Percentiles rank a stretch among this genome's conserved stretches.
phyloP scores from a whole-genome alignment of 2,113 vertebrate genomes.

The Oncorhynchus kisutch region DNA sequence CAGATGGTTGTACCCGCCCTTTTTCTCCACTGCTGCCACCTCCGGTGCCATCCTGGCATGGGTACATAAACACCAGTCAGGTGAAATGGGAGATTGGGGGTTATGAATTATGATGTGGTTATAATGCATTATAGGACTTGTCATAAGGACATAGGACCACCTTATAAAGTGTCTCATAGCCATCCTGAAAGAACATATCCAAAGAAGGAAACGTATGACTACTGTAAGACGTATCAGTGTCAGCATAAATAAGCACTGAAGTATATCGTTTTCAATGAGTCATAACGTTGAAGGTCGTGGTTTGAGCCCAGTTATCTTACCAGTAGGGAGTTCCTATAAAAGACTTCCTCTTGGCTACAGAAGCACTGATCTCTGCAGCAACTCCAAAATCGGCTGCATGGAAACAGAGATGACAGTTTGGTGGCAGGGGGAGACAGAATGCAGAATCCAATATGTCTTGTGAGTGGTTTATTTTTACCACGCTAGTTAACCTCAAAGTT shows the following conservation, averaged over 20 bases:
- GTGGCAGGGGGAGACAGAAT: background rate
- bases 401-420: background rate
- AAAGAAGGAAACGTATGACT: too few relatives aligned
- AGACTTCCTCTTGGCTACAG: conserved; percentile 82
- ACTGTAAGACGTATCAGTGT: too few relatives aligned
- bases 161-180: too few relatives aligned
- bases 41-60: conserved; percentile 86
- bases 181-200: background rate
- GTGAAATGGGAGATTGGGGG: background rate
- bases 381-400: conserved; percentile 81
- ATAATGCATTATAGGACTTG: background rate
- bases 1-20: conserved; percentile 86
- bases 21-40: conserved; percentile 87
- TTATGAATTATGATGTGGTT: background rate
- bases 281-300: background rate
- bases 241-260: background rate
- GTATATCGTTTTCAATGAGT: background rate
- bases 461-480: background rate
- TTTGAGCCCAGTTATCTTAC: conserved; percentile 51
- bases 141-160: too few relatives aligned
- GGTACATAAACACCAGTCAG: background rate
- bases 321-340: conserved; percentile 87
- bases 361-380: conserved; percentile 82
- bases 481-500: background rate
- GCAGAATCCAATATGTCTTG: background rate